Evolutionary conservation across 2,797 vertebrate species (phyloP).

Genomic region (Iguana delicatissima): DNA sequence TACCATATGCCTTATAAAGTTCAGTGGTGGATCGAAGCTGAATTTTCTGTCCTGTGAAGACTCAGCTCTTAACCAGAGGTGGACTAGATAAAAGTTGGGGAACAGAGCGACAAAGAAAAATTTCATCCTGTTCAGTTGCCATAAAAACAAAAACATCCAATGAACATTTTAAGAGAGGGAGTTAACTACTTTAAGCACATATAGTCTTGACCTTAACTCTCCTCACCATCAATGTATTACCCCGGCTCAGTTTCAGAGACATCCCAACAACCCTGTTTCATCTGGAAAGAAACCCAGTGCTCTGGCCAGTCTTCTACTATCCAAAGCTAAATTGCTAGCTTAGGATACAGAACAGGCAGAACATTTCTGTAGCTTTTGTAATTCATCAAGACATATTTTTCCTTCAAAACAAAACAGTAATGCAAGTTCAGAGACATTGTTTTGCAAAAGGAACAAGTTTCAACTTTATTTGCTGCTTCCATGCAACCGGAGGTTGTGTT

Average conservation of each 20-base stretch:
- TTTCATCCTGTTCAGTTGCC: neutral
- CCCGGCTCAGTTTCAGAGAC: neutral
- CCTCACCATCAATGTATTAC: neutral
- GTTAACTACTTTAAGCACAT: neutral
- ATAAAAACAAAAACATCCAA: constrained; percentile 13
- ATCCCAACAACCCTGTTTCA: neutral
- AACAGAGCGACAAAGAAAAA: neutral
- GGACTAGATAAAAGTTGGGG: neutral
- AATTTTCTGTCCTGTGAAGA: too few relatives aligned
- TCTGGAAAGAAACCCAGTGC: fast-evolving
- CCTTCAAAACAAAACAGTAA: constrained; percentile 62
- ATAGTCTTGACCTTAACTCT: neutral
- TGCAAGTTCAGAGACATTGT: constrained; percentile 57
- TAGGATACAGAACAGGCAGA: neutral
- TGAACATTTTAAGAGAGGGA: neutral
- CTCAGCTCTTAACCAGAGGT: too few relatives aligned
- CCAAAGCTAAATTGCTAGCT: constrained; percentile 16
- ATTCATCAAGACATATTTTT: constrained; percentile 43
- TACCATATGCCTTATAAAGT: too few relatives aligned
- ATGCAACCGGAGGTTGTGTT: constrained; percentile 76
- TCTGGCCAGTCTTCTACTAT: neutral
- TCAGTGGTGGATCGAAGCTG: too few relatives aligned
- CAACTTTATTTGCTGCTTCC: constrained; percentile 68
- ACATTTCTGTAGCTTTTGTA: constrained; percentile 14
- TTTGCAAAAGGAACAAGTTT: constrained; percentile 70